Conservation (phyloP, 2,888 invertebrate genomes). For the Polydrusus cervinus region DNA sequence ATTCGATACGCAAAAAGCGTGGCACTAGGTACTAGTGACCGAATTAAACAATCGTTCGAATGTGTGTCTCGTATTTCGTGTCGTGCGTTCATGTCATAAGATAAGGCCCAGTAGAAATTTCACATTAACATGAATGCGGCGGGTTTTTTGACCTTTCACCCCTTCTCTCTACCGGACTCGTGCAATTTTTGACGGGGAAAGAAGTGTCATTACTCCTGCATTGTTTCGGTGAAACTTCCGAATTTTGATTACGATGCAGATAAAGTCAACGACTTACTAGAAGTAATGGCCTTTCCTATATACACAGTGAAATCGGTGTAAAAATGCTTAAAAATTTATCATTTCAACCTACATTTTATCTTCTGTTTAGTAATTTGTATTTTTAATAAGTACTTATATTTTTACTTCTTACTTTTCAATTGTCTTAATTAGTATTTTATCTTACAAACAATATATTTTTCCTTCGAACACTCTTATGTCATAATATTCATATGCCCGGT, state of each 20-base stretch:
- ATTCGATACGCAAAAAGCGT: conserved; percentile 35
- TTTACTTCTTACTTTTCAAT: too few species aligned
- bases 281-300: conserved; percentile 1
- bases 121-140: conserved; percentile 31
- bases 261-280: conserved; percentile 19
- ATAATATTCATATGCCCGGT: too few species aligned
- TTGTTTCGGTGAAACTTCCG: conserved; percentile 62
- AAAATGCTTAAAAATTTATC: too few species aligned
- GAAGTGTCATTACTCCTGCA: conserved; percentile 57
- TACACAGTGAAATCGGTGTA: conserved; percentile 3
- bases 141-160: conserved; percentile 41
- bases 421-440: too few species aligned
- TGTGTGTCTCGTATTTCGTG: conserved; percentile 33
- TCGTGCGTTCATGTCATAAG: conserved; percentile 37
- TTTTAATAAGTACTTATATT: too few species aligned
- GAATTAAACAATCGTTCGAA: conserved; percentile 24
- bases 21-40: conserved; percentile 37
- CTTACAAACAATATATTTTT: too few species aligned
- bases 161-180: conserved; percentile 37
- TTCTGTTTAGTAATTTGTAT: too few species aligned
- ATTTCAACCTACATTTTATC: not conserved
- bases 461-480: too few species aligned
- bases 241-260: conserved; percentile 12
- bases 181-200: conserved; percentile 55
- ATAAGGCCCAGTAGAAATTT: conserved; percentile 33